phyloP scores from a whole-genome alignment of 2,797 vertebrate species.

The Gila robusta region DNA sequence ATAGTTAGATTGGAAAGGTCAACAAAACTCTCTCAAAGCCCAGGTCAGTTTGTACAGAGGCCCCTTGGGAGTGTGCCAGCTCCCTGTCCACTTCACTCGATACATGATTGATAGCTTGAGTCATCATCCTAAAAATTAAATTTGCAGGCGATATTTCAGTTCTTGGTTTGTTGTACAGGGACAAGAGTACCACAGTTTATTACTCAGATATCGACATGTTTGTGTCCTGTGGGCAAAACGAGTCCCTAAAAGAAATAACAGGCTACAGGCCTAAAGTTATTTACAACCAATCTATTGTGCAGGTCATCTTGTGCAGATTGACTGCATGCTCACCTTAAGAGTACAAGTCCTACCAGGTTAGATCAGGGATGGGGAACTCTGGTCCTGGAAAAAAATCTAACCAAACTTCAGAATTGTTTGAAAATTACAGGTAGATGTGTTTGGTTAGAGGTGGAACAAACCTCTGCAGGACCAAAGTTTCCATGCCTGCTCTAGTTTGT shows the following conservation, averaged over 20 bases:
- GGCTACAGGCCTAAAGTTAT: background rate
- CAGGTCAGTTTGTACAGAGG: background rate
- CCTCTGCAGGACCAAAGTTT: background rate
- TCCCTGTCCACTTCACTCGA: conserved; percentile 2
- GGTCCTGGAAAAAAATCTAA: background rate
- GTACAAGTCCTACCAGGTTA: background rate
- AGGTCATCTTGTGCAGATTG: background rate
- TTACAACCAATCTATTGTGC: background rate
- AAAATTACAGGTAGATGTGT: background rate
- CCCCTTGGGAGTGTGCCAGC: background rate
- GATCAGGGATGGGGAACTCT: background rate
- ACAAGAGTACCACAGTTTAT: background rate
- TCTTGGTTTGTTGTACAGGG: background rate
- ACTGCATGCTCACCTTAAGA: background rate
- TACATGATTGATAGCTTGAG: background rate
- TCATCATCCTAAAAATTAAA: background rate
- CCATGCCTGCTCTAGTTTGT: background rate
- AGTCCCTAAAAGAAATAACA: background rate
- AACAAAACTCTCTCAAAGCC: background rate
- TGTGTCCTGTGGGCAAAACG: background rate
- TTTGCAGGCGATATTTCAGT: background rate
- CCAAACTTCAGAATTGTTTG: background rate
- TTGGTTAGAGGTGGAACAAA: background rate
- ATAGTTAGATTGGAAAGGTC: background rate
- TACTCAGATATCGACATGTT: background rate